Evolutionary conservation across 23 tunicate species (phyloP), one percentile per base, ranked within the genome.

Genomic region (Corella eumyota): DNA sequence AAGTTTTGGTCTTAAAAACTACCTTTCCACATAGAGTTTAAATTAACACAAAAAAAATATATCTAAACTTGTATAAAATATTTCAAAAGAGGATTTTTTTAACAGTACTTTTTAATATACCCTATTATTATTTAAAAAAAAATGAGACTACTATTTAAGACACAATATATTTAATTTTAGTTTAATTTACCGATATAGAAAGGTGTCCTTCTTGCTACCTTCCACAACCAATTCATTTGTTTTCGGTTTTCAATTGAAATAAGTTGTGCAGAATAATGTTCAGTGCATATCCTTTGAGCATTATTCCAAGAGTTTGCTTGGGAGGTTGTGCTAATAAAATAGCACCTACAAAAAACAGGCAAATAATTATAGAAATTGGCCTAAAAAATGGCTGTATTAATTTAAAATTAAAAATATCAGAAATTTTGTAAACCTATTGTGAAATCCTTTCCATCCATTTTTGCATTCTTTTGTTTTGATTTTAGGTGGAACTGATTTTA

Each of bases 251-350:
- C n/a, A 20, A 88, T 34, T 17, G 96, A 61, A 15, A 69, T 81
- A 58, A 88, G 53, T 30, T 75, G 64, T 1, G 88, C 88, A 15
- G 69, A 56, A 31, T 71, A 54, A 2, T 38, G 45, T 67, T 88
- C 96, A 21, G 88, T 36, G 64, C 96, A 88, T 19, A 37, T 37
- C 31, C 87, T 37, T 27, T 75, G 78, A 6, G 88, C 96, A 2
- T 77, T 54, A 62, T 88, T 78, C 96, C 96, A 88, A 27, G 80
- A 48, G 3, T 37, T 45, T 0, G 40, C 74, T 61, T 36, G 62
- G 51, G 17, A 45, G 6, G 60, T 56, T 31, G 49, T 15, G 21
- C 75, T 65, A 25, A 85, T 50, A 34, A 58, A 60, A 50, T 34
- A 85, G 51, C 95, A 85, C 28, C 95, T 85, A 32, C 1, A 64